Conservation (phyloP, 1,140 invertebrate genomes). For the Thaumetopoea pityocampa region DNA sequence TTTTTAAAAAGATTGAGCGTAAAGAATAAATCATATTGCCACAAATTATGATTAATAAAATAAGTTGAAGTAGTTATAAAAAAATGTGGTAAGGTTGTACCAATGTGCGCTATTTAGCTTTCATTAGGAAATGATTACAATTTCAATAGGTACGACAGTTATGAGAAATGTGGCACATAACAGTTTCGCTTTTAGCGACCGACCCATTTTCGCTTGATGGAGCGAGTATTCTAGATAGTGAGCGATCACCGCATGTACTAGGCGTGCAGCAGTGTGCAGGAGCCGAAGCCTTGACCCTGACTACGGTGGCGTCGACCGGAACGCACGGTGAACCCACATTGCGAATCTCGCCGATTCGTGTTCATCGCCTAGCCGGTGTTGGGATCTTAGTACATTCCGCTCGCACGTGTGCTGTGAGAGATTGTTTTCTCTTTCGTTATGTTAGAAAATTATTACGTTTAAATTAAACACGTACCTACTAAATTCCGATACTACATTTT, state of each 20-base stretch:
- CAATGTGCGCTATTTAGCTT: too few species aligned
- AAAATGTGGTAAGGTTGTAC: too few species aligned
- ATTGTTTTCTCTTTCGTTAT: constrained; percentile 54
- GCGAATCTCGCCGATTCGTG: constrained; percentile 59
- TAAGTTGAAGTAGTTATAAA: too few species aligned
- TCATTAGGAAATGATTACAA: too few species aligned
- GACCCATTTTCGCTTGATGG: constrained; percentile 42
- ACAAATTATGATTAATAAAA: too few species aligned
- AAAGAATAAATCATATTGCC: too few species aligned
- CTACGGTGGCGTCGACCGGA: constrained; percentile 71
- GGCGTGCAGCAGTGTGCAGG: constrained; percentile 62
- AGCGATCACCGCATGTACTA: constrained; percentile 40
- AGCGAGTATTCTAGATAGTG: constrained; percentile 34
- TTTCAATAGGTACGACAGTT: constrained; percentile 24
- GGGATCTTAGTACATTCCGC: constrained; percentile 54
- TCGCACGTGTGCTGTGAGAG: constrained; percentile 50
- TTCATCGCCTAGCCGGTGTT: constrained; percentile 48
- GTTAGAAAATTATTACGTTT: constrained; percentile 24
- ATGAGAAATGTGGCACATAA: constrained; percentile 35
- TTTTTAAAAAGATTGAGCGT: too few species aligned
- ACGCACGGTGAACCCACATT: constrained; percentile 61
- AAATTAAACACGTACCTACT: constrained; percentile 9
- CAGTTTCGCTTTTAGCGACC: constrained; percentile 51
- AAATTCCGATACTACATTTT: constrained; percentile 6
- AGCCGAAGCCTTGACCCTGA: constrained; percentile 71